These are phyloP conservation scores for Dastarcus helophoroides DNA, from an alignment of 2,888 invertebrate species.

Conservation along the genomic window DNA sequence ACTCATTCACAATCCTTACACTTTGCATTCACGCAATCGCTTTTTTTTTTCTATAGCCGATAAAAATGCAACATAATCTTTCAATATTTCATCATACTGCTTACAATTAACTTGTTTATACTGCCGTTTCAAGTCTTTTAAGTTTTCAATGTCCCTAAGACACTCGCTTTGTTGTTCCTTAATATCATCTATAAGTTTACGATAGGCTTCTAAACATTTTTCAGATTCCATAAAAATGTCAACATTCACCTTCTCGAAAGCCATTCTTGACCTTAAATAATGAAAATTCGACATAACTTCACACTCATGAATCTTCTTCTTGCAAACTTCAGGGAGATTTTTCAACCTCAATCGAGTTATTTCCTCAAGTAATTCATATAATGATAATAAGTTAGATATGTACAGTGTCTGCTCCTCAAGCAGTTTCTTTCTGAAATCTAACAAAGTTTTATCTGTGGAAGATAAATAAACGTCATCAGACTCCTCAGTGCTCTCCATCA, in stretches of 20 bases:
- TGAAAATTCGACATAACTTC: slow-evolving; percentile 31
- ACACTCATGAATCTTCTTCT: slow-evolving; percentile 29
- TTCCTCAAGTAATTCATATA: slow-evolving; percentile 27
- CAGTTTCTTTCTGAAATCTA: slow-evolving; percentile 32
- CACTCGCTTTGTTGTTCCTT: slow-evolving; percentile 31
- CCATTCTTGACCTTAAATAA: slow-evolving; percentile 28
- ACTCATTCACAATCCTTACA: too few relatives aligned
- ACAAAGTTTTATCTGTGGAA: slow-evolving; percentile 18
- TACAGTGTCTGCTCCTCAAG: slow-evolving; percentile 29
- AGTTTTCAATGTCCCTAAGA: slow-evolving; percentile 30
- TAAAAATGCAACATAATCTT: too few relatives aligned
- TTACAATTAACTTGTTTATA: slow-evolving; percentile 34
- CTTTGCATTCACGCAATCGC: too few relatives aligned
- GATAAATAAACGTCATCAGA: slow-evolving; percentile 1
- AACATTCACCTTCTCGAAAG: slow-evolving; percentile 20
- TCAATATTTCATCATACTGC: slow-evolving; percentile 36
- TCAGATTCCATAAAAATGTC: slow-evolving; percentile 37
- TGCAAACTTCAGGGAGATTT: slow-evolving; percentile 24
- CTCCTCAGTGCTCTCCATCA: slow-evolving; percentile 1
- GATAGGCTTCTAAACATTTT: slow-evolving; percentile 34
- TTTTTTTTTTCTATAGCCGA: too few relatives aligned
- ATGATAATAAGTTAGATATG: slow-evolving; percentile 26
- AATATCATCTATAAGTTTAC: slow-evolving; percentile 30
- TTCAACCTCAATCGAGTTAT: slow-evolving; percentile 31
- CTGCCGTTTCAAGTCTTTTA: slow-evolving; percentile 30